phyloP scores from a whole-genome alignment of 2,797 vertebrate species.

The Hippocampus kuda region DNA sequence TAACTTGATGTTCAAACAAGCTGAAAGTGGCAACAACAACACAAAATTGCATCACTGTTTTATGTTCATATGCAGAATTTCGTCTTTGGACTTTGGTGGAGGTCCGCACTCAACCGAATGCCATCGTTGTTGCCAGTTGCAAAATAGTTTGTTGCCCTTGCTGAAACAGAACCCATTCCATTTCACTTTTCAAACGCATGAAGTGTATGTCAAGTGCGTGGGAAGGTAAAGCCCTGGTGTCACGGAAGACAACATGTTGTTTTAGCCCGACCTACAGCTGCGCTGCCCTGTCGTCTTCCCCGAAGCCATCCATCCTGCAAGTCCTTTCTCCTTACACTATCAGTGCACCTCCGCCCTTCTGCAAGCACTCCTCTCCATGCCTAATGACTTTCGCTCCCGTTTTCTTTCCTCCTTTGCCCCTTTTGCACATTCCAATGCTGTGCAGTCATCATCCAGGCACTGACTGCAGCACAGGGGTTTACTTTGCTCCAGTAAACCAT shows the following conservation, averaged over 20 bases:
- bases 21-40: not conserved
- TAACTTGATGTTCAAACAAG: not conserved
- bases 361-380: slow-evolving; percentile 25
- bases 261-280: not conserved
- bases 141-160: not conserved
- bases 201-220: not conserved
- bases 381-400: slow-evolving; percentile 19
- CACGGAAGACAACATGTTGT: not conserved
- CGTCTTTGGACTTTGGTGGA: not conserved
- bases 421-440: slow-evolving; percentile 62
- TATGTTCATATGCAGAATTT: not conserved
- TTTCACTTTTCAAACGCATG: not conserved
- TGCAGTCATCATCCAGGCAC: slow-evolving; percentile 64
- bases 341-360: slow-evolving; percentile 11
- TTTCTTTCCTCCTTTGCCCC: slow-evolving; percentile 31
- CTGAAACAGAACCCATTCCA: not conserved
- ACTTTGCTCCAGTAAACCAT: slow-evolving; percentile 32
- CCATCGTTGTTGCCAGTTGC: not conserved
- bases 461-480: slow-evolving; percentile 37
- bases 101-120: not conserved
- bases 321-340: slow-evolving; percentile 7
- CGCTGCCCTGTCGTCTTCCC: slow-evolving; percentile 6
- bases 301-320: slow-evolving; percentile 7
- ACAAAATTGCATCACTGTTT: not conserved
- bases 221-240: not conserved